Evolutionary conservation across 2,888 invertebrate genomes (phyloP).

Genomic region (Trachelus troglodyta): DNA sequence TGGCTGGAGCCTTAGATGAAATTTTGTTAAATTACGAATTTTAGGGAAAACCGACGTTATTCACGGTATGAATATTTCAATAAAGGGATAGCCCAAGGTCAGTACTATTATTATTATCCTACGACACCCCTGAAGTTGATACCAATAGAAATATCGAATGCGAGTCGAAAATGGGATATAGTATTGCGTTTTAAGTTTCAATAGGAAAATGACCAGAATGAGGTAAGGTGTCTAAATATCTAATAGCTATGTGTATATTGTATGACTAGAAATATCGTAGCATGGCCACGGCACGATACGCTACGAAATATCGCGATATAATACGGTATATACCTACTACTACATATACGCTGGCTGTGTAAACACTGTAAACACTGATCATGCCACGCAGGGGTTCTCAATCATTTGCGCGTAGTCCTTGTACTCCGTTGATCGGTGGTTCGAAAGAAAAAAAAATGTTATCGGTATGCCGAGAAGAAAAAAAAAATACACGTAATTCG

Average conservation of each 20-base stretch:
- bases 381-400: constrained; percentile 25
- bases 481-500: neutral
- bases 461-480: neutral
- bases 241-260: neutral
- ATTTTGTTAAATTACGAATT: neutral
- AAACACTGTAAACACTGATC: constrained; percentile 48
- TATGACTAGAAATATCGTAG: neutral
- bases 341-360: constrained; percentile 39
- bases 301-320: neutral
- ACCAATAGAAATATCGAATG: neutral
- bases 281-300: neutral
- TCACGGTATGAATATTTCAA: neutral
- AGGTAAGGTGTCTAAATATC: neutral
- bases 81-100: neutral
- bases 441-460: neutral
- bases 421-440: neutral
- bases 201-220: neutral
- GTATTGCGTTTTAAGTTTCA: neutral
- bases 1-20: neutral
- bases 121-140: neutral
- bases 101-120: neutral
- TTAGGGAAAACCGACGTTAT: neutral
- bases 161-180: neutral
- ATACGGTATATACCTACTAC: constrained; percentile 14
- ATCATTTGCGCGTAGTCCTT: neutral